Evolutionary conservation across 2,797 vertebrate species (phyloP), one percentile per base, ranked within the genome.

Genomic region (Dendrocincla fuliginosa): DNA sequence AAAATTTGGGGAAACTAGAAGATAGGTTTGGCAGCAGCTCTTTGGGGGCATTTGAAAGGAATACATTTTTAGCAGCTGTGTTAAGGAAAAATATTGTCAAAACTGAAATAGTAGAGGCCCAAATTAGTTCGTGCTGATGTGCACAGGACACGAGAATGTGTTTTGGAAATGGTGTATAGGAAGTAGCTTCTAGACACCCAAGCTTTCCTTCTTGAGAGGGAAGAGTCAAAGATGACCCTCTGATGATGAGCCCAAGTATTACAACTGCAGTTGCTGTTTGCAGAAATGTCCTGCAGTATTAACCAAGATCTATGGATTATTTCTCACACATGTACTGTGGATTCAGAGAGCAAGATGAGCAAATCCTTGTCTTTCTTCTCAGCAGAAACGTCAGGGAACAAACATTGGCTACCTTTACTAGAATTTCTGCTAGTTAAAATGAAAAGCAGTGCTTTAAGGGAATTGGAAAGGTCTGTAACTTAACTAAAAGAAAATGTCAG

Each of bases 301-400:
- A 84, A 39, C 27, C 0, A 2, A 67, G 77, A 35, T 50, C 33
- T 91, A 17, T 5, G 65, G 87, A 88, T 96, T 68, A 52, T 79
- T 93, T 91, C 74, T 95, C 60, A 76, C 42, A 61, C 41, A 27
- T 60, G 67, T 84, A 50, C 76, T 68, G 44, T 59, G 90, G 89
- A 91, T 90, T 95, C 65, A 57, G 69, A 84, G 60, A 70, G 47
- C 8, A 10, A 91, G 76, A 91, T 84, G 91, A 91, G 63, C 69
- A 93, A 95, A 95, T 86, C 89, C 87, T 85, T 92, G 69, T 73
- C 91, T 93, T 95, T 33, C 55, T 91, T 92, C 80, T 88, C 56
- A 55, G 71, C 67, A 90, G 84, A 95, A 96, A 94, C 92, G 84
- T 92, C 86, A 93, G 33, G 56, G 77, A 92, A 90, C 76, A 95